Conservation (phyloP, 35 echinoderm and acorn worm genomes). For the Lytechinus pictus region DNA sequence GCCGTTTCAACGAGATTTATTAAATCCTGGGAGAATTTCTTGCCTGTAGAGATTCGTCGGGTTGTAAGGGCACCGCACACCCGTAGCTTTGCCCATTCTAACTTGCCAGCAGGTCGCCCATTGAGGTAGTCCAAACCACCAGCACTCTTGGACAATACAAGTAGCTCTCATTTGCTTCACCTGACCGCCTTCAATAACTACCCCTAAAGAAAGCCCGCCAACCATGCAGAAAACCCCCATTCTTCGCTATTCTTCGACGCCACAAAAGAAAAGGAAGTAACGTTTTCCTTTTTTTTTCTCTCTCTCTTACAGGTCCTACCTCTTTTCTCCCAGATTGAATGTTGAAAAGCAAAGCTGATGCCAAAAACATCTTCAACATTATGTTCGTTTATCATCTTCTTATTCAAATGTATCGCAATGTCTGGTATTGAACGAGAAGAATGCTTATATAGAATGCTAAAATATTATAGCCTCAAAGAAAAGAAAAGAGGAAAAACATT, state of each 20-base stretch:
- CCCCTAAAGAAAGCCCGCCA: not conserved
- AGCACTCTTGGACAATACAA: not conserved
- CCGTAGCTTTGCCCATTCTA: not conserved
- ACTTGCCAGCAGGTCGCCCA: not conserved
- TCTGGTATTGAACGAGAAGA: too few species aligned
- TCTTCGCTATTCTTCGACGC: not conserved
- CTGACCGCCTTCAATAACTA: constrained; percentile 9
- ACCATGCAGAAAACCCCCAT: not conserved
- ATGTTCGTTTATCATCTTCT: not conserved
- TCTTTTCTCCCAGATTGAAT: not conserved
- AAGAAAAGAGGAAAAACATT: too few species aligned
- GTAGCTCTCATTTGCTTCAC: not conserved
- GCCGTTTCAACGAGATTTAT: too few species aligned
- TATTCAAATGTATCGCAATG: not conserved
- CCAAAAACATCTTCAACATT: not conserved
- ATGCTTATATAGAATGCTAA: too few species aligned
- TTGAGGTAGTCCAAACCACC: not conserved
- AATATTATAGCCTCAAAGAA: too few species aligned
- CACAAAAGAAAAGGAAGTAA: constrained; percentile 11
- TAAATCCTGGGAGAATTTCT: not conserved
- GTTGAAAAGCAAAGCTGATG: not conserved
- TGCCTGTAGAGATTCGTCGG: not conserved
- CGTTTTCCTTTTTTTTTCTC: not conserved
- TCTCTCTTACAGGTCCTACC: not conserved
- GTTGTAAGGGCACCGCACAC: not conserved